phyloP scores from a whole-genome alignment of 1,140 invertebrate species.

The Gonatopus flavifemur region DNA sequence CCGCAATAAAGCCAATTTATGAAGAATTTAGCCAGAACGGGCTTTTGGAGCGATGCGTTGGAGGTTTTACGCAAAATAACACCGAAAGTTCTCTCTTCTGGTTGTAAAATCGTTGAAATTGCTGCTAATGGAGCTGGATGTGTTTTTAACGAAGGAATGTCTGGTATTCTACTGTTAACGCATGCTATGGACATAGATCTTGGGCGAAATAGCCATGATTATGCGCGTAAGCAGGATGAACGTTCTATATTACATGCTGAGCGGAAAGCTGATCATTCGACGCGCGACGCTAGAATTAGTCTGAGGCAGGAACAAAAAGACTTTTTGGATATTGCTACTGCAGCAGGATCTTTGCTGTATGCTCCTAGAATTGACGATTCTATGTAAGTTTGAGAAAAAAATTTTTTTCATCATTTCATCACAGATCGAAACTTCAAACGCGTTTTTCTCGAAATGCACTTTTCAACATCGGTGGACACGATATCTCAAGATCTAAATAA shows the following conservation, averaged over 20 bases:
- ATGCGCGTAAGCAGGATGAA: neutral
- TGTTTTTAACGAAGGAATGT: slow-evolving; percentile 5
- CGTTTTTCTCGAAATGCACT: no score
- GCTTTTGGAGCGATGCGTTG: neutral
- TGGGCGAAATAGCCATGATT: slow-evolving; percentile 6
- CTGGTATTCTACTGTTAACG: neutral
- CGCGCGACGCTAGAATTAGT: neutral
- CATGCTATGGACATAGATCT: neutral
- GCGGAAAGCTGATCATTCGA: neutral
- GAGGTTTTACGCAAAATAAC: slow-evolving; percentile 5
- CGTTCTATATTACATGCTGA: neutral
- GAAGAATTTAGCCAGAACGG: neutral
- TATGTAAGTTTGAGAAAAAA: slow-evolving; percentile 2
- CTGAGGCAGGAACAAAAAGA: neutral
- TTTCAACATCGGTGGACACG: no score
- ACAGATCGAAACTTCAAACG: neutral
- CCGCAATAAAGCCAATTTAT: slow-evolving; percentile 1
- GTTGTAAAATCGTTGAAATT: slow-evolving; percentile 7
- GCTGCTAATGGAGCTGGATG: slow-evolving; percentile 1
- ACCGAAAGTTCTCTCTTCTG: slow-evolving; percentile 1
- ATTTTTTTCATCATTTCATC: neutral
- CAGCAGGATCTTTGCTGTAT: neutral
- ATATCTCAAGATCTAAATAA: no score
- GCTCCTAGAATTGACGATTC: neutral
- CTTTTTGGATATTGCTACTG: neutral